These are phyloP conservation scores for Carassius carassius DNA, from an alignment of 2,113 vertebrate genomes.

Conservation along the genomic window DNA sequence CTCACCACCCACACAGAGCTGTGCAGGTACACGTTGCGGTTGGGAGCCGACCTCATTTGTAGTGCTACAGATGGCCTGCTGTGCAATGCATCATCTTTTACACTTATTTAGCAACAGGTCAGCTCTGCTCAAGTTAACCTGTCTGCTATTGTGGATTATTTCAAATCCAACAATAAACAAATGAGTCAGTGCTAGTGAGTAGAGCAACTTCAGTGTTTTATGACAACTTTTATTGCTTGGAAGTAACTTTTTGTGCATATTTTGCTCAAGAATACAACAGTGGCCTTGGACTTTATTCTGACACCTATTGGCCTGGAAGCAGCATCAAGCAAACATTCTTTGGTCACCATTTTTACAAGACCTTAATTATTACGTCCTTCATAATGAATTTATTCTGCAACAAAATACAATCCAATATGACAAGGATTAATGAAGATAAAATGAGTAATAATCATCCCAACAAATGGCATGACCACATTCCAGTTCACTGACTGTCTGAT, in stretches of 20 bases:
- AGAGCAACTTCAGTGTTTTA: not conserved
- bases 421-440: not conserved
- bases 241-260: not conserved
- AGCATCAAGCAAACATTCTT: not conserved
- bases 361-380: not conserved
- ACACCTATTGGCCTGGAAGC: slow-evolving; percentile 6
- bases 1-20: not conserved
- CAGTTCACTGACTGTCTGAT: too few species aligned
- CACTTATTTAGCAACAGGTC: slow-evolving; percentile 28
- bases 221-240: not conserved
- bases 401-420: not conserved
- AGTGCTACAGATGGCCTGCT: not conserved
- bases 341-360: not conserved
- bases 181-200: slow-evolving; percentile 20
- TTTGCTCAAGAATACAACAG: not conserved
- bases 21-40: not conserved
- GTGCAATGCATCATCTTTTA: slow-evolving; percentile 35
- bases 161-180: slow-evolving; percentile 1
- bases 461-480: not conserved
- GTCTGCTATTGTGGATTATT: slow-evolving; percentile 26
- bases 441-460: not conserved
- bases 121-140: not conserved
- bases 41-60: not conserved
- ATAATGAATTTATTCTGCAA: not conserved
- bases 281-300: not conserved